Evolutionary conservation across 1,140 invertebrate genomes (phyloP).

Genomic region (Charaxes varanes): DNA sequence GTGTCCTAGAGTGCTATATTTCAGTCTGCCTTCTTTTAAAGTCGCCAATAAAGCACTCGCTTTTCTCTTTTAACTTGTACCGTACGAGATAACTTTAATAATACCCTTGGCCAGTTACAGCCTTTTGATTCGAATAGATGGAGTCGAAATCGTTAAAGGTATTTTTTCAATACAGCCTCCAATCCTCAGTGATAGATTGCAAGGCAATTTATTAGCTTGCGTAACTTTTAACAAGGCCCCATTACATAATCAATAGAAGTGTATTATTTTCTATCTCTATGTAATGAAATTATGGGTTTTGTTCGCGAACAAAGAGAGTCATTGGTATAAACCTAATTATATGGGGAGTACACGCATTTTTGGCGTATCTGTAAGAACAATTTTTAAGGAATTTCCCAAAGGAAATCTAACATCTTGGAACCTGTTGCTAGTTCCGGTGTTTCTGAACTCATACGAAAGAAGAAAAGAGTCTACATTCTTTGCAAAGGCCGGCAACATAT

Average conservation of each 20-base stretch:
- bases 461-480: too few relatives aligned
- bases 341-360: too few relatives aligned
- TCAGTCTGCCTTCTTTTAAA: too few relatives aligned
- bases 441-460: too few relatives aligned
- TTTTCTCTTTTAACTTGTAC: slow-evolving; percentile 1
- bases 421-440: too few relatives aligned
- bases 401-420: too few relatives aligned
- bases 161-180: slow-evolving; percentile 9
- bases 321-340: neutral
- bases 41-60: neutral
- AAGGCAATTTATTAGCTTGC: slow-evolving; percentile 10
- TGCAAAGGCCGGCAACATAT: too few relatives aligned
- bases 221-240: slow-evolving; percentile 10
- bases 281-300: neutral
- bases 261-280: neutral
- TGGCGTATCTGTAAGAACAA: too few relatives aligned
- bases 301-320: neutral
- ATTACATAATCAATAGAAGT: slow-evolving; percentile 1
- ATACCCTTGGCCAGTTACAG: slow-evolving; percentile 8
- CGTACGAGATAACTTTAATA: slow-evolving; percentile 11
- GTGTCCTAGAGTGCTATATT: too few relatives aligned
- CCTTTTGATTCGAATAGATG: slow-evolving; percentile 12
- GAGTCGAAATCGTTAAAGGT: slow-evolving; percentile 8
- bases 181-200: slow-evolving; percentile 5
- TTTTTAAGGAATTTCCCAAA: too few relatives aligned